Evolutionary conservation across 2,888 invertebrate species (phyloP).

Genomic region (Lasioglossum calceatum): DNA sequence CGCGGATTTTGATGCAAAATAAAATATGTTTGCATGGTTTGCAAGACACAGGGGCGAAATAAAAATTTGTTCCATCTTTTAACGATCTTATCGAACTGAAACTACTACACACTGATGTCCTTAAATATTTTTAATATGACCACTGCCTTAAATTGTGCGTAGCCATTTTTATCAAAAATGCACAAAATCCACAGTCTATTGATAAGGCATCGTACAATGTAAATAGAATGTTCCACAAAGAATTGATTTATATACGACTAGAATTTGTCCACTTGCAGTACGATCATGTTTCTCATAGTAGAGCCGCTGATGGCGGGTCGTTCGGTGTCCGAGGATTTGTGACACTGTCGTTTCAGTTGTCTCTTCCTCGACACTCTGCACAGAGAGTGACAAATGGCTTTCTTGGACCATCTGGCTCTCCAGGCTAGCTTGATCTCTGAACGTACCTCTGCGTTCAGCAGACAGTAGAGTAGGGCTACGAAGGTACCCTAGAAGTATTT

Average conservation of each 20-base stretch:
- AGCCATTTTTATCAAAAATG: too few relatives aligned
- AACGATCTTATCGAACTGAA: too few relatives aligned
- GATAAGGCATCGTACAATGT: background rate
- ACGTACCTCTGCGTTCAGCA: constrained; percentile 88
- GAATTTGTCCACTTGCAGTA: constrained; percentile 24
- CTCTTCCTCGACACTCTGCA: constrained; percentile 52
- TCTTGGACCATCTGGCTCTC: constrained; percentile 72
- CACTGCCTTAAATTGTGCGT: too few relatives aligned
- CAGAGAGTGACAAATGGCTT: constrained; percentile 57
- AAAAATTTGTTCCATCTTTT: too few relatives aligned
- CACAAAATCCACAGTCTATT: background rate
- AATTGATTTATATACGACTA: constrained; percentile 4
- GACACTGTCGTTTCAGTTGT: constrained; percentile 8
- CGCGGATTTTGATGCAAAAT: too few relatives aligned
- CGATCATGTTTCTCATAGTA: constrained; percentile 28
- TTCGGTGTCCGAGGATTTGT: constrained; percentile 30
- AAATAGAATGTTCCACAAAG: background rate
- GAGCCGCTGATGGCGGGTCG: constrained; percentile 12
- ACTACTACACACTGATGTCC: too few relatives aligned
- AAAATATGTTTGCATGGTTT: too few relatives aligned
- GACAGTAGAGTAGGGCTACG: constrained; percentile 88
- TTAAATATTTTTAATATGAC: too few relatives aligned
- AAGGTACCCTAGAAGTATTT: constrained; percentile 86
- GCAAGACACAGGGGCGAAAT: too few relatives aligned
- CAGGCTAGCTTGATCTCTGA: constrained; percentile 83